A percentile compares a stretch with the other conserved stretches of the same genome.
These are phyloP conservation scores for Semicossyphus pulcher DNA, from an alignment of 2,113 vertebrate species.

Conservation along the genomic window DNA sequence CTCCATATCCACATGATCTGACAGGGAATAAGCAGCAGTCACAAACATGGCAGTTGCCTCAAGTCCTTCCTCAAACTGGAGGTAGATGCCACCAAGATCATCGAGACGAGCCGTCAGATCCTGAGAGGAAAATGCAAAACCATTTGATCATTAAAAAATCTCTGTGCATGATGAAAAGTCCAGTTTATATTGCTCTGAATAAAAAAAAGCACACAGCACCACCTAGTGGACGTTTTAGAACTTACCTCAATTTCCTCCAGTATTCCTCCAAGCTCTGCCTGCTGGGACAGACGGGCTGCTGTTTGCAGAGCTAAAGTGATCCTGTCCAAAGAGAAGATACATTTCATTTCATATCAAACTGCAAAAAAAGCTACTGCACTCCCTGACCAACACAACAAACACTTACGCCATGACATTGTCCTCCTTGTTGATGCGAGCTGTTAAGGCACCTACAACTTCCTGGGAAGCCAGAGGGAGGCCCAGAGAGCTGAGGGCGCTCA, in stretches of 20 bases:
- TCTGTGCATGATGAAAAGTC: neutral
- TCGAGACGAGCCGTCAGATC: slow-evolving; percentile 97
- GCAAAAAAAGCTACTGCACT: neutral
- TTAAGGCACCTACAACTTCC: slow-evolving; percentile 91
- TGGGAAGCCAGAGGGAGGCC: slow-evolving; percentile 94
- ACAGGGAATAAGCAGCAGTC: slow-evolving; percentile 92
- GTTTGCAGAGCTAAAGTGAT: slow-evolving; percentile 92
- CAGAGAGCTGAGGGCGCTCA: slow-evolving; percentile 90
- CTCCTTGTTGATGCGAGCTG: slow-evolving; percentile 92
- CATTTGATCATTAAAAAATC: neutral
- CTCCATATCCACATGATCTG: slow-evolving; percentile 93
- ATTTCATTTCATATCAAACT: neutral
- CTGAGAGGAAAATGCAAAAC: slow-evolving; percentile 70
- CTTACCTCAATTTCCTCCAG: slow-evolving; percentile 97
- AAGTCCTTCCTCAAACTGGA: slow-evolving; percentile 98
- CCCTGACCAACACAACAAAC: slow-evolving; percentile 69
- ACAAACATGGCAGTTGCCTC: slow-evolving; percentile 95
- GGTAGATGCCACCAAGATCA: slow-evolving; percentile 94
- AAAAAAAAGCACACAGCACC: slow-evolving; percentile 32
- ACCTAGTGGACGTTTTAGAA: slow-evolving; percentile 43
- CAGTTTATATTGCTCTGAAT: rapidly evolving
- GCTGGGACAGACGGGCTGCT: slow-evolving; percentile 92
- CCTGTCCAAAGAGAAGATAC: slow-evolving; percentile 75
- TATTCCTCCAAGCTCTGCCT: slow-evolving; percentile 92
- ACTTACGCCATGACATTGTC: slow-evolving; percentile 95